Conservation (phyloP, 2,797 vertebrate genomes). For the Gila robusta region DNA sequence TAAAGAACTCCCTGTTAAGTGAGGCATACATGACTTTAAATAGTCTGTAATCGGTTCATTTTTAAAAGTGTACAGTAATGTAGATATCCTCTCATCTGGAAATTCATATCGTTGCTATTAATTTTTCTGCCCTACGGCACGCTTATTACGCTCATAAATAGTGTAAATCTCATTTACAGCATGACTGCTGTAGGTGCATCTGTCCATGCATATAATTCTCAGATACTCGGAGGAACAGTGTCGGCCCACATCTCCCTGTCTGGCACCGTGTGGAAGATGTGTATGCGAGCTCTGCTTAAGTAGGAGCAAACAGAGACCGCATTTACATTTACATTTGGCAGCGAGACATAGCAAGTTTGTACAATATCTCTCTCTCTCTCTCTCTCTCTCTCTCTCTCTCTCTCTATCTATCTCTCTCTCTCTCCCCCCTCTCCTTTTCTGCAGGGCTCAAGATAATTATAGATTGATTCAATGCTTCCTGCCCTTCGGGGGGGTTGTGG, state of each 20-base stretch:
- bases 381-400: conserved; percentile 41
- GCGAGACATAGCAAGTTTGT: conserved; percentile 50
- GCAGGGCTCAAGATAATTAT: conserved; percentile 63
- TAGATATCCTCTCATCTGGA: conserved; percentile 33
- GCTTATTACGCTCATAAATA: conserved; percentile 40
- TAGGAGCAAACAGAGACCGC: conserved; percentile 51
- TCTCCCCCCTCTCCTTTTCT: conserved; percentile 7
- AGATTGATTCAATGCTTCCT: conserved; percentile 56
- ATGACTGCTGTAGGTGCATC: conserved; percentile 45
- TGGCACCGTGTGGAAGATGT: conserved; percentile 43
- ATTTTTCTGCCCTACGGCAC: conserved; percentile 20
- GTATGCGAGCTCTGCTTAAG: conserved; percentile 52
- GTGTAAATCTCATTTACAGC: conserved; percentile 54
- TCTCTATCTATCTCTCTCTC: conserved; percentile 18
- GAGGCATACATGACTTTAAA: background rate
- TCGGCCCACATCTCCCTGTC: conserved; percentile 37
- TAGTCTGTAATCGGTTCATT: background rate
- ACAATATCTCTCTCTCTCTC: conserved; percentile 12
- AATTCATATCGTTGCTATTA: conserved; percentile 29
- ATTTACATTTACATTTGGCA: conserved; percentile 70
- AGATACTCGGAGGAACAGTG: conserved; percentile 5
- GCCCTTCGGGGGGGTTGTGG: too few species aligned
- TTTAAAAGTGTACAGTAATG: conserved; percentile 3
- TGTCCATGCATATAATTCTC: conserved; percentile 42
- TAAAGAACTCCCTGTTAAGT: background rate